Conservation (phyloP, 2,113 vertebrate genomes). For the Mesembrinibis cayennensis region DNA sequence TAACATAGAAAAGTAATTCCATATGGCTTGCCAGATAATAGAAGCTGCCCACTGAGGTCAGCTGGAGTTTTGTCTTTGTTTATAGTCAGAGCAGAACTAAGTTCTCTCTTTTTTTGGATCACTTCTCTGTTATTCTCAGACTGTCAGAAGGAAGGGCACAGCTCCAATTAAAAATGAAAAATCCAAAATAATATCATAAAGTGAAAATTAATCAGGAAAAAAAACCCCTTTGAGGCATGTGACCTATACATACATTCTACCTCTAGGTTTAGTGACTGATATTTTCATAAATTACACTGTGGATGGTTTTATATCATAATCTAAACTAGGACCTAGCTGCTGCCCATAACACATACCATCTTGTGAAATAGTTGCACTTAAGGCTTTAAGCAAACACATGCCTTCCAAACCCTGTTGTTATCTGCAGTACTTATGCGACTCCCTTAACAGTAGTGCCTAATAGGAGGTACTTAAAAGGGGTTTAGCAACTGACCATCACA, state of each 20-base stretch:
- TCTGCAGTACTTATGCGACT: not conserved
- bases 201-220: not conserved
- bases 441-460: not conserved
- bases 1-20: not conserved
- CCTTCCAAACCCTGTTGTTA: not conserved
- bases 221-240: not conserved
- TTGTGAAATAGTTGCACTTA: not conserved
- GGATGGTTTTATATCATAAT: not conserved
- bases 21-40: not conserved
- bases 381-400: not conserved
- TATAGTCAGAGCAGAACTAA: not conserved
- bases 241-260: not conserved
- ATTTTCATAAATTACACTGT: not conserved
- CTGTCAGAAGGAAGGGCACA: not conserved
- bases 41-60: not conserved
- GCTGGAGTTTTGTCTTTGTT: not conserved
- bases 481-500: not conserved
- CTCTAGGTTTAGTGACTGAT: not conserved
- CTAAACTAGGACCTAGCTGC: not conserved
- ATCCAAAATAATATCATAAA: not conserved
- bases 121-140: not conserved
- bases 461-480: not conserved
- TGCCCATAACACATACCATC: not conserved
- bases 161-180: not conserved
- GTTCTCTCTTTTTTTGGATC: not conserved